These are phyloP conservation scores for Popillia japonica DNA, from an alignment of 1,140 invertebrate species.

Conservation along the genomic window DNA sequence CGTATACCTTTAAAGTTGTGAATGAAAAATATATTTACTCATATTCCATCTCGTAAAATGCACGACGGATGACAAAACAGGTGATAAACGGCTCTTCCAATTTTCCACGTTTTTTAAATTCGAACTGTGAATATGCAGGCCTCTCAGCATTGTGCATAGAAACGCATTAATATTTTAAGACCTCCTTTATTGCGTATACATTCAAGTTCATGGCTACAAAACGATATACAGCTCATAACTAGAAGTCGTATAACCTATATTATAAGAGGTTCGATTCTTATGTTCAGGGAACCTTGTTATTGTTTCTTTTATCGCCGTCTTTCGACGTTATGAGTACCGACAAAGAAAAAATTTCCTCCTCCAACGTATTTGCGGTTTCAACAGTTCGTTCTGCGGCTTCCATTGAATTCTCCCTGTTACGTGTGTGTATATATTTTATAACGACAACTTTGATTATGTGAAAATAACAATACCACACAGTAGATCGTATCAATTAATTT, in stretches of 20 bases:
- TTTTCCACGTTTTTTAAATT: too few species aligned
- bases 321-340: slow-evolving; percentile 8
- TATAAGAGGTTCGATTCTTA: slow-evolving; percentile 1
- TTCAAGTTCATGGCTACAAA: slow-evolving; percentile 13
- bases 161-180: neutral
- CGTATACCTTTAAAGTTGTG: too few species aligned
- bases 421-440: too few species aligned
- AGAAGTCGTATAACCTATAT: slow-evolving; percentile 29
- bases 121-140: neutral
- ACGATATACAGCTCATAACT: slow-evolving; percentile 16
- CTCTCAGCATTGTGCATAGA: neutral
- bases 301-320: slow-evolving; percentile 24
- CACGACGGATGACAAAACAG: too few species aligned
- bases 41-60: too few species aligned
- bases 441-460: too few species aligned
- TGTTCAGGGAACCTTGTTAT: slow-evolving; percentile 11
- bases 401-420: too few species aligned
- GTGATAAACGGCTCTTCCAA: too few species aligned
- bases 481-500: too few species aligned
- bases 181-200: neutral
- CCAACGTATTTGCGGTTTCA: slow-evolving; percentile 8
- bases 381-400: neutral
- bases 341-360: neutral
- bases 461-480: too few species aligned
- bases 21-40: too few species aligned